phyloP scores from a whole-genome alignment of 2,888 invertebrate species.

The Heliconius ethilla region DNA sequence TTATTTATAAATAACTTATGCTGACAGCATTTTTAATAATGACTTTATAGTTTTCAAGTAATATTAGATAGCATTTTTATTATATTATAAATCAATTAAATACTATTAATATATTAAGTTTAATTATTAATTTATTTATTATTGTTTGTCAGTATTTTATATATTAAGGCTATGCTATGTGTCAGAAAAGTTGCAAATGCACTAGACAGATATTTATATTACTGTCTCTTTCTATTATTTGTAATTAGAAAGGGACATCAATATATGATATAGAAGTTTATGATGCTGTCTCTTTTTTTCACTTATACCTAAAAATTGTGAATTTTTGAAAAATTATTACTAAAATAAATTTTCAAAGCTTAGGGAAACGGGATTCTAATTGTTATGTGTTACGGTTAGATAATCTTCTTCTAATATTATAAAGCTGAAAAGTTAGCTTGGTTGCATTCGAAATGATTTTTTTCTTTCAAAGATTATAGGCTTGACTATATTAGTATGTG shows the following conservation, averaged over 20 bases:
- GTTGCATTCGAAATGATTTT: no score
- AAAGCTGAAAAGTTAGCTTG: no score
- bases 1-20: background rate
- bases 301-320: background rate
- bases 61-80: slow-evolving; percentile 12
- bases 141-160: background rate
- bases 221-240: background rate
- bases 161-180: no score
- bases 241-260: background rate
- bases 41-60: background rate
- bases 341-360: background rate
- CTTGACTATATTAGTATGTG: no score
- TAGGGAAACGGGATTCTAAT: background rate
- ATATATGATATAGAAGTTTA: background rate
- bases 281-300: background rate
- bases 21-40: background rate
- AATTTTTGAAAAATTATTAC: background rate
- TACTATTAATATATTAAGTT: background rate
- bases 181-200: no score
- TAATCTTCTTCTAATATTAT: no score
- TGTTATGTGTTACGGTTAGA: slow-evolving; percentile 20
- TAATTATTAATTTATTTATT: slow-evolving; percentile 2
- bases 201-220: background rate
- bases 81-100: background rate
- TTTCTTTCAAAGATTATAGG: no score